These are phyloP conservation scores for Papilio glaucus DNA, from an alignment of 1,140 invertebrate genomes.

Conservation along the genomic window DNA sequence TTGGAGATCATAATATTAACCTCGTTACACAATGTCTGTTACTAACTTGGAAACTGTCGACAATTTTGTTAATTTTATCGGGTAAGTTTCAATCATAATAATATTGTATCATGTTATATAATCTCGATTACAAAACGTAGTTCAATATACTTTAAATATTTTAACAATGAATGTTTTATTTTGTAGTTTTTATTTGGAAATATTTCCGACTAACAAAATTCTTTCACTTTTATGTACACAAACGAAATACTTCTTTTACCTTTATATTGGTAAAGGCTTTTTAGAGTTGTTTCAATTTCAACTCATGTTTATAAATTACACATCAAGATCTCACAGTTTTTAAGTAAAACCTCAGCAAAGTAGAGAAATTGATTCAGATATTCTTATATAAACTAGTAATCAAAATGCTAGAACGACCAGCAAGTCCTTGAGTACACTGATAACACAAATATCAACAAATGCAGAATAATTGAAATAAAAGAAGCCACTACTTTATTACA, in stretches of 20 bases:
- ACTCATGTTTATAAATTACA: no score
- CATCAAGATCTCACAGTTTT: no score
- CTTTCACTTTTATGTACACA: no score
- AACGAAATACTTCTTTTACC: background rate
- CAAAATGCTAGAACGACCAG: no score
- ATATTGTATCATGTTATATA: background rate
- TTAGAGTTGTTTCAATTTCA: background rate
- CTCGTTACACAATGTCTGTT: constrained; percentile 63
- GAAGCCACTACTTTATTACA: no score
- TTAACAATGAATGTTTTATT: background rate
- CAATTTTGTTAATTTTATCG: constrained; percentile 66
- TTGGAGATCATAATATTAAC: constrained; percentile 37
- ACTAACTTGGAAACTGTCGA: constrained; percentile 60
- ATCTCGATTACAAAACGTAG: background rate
- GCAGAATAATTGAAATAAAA: no score
- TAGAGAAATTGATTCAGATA: no score
- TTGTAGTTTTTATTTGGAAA: background rate
- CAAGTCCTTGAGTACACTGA: no score
- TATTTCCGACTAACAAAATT: no score
- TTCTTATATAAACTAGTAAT: no score
- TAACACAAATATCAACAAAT: no score
- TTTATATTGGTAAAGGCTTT: background rate
- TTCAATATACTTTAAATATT: background rate
- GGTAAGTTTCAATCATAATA: constrained; percentile 50
- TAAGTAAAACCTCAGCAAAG: no score